Base-by-base conservation (phyloP, 2,797 vertebrate genomes). In the Philypnodon macrostomus region DNA sequence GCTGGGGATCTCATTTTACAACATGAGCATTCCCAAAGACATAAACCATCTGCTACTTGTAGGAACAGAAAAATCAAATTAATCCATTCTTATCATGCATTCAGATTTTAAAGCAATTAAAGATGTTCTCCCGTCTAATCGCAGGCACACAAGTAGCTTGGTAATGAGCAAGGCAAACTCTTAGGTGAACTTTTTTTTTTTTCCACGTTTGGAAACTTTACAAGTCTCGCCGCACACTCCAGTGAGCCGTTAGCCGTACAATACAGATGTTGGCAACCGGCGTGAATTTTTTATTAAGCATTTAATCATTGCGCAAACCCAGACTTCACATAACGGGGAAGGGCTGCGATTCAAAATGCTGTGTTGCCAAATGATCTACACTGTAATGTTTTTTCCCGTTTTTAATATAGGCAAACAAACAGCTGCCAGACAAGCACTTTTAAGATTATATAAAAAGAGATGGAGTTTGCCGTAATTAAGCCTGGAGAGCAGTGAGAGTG, bases 71-170 rank as follows among this genome's bases (percentile, higher is more conserved):
- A 98, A 97, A 98, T 98, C 95, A 96, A 98, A 98, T 99, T 97
- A 99, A 98, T 98, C 96, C 95, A 94, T 96, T 97, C 96, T 98
- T 97, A 99, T 98, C 96, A 98, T 96, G 95, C 95, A 93, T 98
- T 98, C 95, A 93, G 96, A 98, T 99, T 99, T 99, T 98, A 98
- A 99, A 98, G 96, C 96, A 99, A 99, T 99, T 98, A 98, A 98
- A 98, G 93, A 97, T 96, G 96, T 95, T 98, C 96, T 97, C 95
- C n/a, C 89, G 95, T 97, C 93, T 96, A 97, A 98, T 97, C 93
- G 93, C 93, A 94, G 93, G 91, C 92, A 91, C 93, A 94, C 92
- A 94, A 97, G 95, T 93, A 93, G 92, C 88, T 92, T 80, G 90
- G 93, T 97, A 97, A 97, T 94, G 95, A 98, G 95, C 87, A 90